Evolutionary conservation across 2,797 vertebrate genomes (phyloP).

Genomic region (Pangasius djambal): DNA sequence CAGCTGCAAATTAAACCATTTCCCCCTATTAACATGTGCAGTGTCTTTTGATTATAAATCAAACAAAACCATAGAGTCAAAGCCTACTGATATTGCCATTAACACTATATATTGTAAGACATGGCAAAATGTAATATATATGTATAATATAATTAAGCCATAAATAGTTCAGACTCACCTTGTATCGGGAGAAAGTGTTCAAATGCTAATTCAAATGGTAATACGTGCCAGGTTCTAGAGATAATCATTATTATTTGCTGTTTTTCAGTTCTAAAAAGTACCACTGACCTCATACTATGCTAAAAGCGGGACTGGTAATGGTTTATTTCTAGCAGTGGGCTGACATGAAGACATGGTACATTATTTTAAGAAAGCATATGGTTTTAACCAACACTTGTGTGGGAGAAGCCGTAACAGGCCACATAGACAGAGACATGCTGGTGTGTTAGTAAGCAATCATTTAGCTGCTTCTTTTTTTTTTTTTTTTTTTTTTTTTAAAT

Average conservation of each 20-base stretch:
- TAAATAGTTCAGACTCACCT: neutral
- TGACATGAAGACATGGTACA: conserved; percentile 38
- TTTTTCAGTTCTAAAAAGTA: conserved; percentile 4
- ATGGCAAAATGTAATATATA: neutral
- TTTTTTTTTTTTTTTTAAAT: neutral
- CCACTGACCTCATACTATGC: conserved; percentile 38
- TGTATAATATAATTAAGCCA: neutral
- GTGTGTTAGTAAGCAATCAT: conserved; percentile 19
- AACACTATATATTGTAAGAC: neutral
- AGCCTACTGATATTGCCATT: neutral
- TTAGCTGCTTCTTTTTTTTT: neutral
- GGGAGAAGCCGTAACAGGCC: conserved; percentile 33
- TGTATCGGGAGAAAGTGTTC: neutral
- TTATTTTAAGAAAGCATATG: conserved; percentile 44
- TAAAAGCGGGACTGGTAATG: conserved; percentile 25
- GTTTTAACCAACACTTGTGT: conserved; percentile 29
- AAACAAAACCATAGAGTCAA: neutral
- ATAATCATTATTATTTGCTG: conserved; percentile 15
- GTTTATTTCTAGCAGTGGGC: conserved; percentile 41
- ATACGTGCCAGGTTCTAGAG: too few relatives aligned
- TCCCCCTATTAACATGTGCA: neutral
- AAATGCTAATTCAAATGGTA: neutral
- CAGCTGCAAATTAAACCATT: neutral
- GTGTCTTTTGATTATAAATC: too few relatives aligned
- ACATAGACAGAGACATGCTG: conserved; percentile 19